phyloP scores from a whole-genome alignment of 1,140 invertebrate genomes.

The Lepidotrigona ventralis region DNA sequence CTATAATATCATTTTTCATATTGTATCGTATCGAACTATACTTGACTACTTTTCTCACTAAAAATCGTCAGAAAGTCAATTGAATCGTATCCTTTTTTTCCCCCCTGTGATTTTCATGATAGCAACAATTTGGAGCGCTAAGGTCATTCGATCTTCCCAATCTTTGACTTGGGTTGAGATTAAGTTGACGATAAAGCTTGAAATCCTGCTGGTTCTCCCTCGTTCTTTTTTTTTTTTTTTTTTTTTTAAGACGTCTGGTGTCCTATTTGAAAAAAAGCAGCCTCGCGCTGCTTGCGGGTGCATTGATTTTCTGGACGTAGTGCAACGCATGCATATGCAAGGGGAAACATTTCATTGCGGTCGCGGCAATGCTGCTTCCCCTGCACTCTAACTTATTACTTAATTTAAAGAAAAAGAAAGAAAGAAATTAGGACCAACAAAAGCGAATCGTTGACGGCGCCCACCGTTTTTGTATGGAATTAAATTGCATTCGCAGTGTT shows the following conservation, averaged over 20 bases:
- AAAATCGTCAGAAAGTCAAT: background rate
- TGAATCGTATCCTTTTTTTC: background rate
- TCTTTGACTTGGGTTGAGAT: background rate
- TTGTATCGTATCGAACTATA: background rate
- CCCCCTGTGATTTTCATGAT: background rate
- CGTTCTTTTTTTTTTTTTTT: background rate
- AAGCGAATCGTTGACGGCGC: background rate
- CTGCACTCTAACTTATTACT: background rate
- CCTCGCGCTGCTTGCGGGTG: constrained; percentile 1
- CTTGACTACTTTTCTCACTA: background rate
- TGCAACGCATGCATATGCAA: constrained; percentile 53
- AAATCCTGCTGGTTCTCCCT: background rate
- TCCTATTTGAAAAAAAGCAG: constrained; percentile 37
- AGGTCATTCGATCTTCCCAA: background rate
- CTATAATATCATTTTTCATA: background rate
- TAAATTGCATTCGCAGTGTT: background rate
- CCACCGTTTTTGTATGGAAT: no score
- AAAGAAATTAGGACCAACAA: background rate
- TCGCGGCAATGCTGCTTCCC: no score
- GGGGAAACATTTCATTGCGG: constrained; percentile 53
- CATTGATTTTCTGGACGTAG: constrained; percentile 52
- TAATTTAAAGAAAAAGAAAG: background rate
- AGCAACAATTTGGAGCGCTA: background rate
- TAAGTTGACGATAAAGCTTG: background rate
- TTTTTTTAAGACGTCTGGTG: background rate